Evolutionary conservation across 2,797 vertebrate genomes (phyloP).

Genomic region (Artibeus lituratus): DNA sequence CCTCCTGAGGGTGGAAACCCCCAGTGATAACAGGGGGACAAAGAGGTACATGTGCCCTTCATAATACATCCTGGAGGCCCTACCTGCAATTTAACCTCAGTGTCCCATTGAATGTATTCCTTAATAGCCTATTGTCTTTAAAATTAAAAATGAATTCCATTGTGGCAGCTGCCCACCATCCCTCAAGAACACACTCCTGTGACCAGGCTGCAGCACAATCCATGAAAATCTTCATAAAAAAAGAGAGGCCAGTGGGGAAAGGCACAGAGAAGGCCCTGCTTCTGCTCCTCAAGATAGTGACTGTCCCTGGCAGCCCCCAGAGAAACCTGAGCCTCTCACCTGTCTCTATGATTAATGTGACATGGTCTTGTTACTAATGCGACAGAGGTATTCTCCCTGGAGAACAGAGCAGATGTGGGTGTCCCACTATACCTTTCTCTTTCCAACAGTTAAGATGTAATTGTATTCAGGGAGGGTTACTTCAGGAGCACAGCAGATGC

Average conservation of each 20-base stretch:
- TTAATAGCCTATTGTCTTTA: not conserved
- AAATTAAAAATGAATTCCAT: not conserved
- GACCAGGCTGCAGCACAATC: not conserved
- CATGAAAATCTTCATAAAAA: not conserved
- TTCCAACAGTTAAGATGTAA: too few relatives aligned
- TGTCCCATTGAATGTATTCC: not conserved
- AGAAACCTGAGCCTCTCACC: too few relatives aligned
- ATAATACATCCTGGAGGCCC: not conserved
- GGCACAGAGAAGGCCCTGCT: rapidly evolving
- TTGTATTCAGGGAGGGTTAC: not conserved
- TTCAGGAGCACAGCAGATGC: rapidly evolving
- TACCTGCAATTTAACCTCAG: not conserved
- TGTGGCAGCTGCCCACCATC: too few relatives aligned
- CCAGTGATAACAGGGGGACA: not conserved
- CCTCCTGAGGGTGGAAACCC: not conserved
- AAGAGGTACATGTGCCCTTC: not conserved
- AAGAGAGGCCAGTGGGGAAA: not conserved
- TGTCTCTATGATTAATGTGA: rapidly evolving
- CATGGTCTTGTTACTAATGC: not conserved
- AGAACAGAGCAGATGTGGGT: not conserved
- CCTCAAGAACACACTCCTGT: not conserved
- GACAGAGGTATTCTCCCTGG: not conserved
- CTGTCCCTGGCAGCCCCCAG: rapidly evolving
- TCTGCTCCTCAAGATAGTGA: not conserved
- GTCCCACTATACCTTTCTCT: not conserved